Conservation (phyloP, 2,113 vertebrate genomes). For the Pluvialis apricaria region DNA sequence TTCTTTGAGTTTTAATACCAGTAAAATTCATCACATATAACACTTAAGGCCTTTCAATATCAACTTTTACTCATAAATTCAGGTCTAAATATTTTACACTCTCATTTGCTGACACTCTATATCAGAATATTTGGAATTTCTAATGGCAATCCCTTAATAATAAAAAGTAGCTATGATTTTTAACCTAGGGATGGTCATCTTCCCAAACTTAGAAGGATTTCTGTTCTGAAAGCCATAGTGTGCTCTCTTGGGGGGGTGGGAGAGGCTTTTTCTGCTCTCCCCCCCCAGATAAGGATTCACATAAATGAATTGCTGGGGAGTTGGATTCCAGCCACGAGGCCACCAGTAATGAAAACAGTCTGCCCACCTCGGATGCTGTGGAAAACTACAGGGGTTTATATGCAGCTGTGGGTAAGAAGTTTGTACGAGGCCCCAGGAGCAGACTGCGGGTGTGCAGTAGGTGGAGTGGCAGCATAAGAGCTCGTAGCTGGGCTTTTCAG, state of each 20-base stretch:
- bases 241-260: fast-evolving
- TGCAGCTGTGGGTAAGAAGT: background rate
- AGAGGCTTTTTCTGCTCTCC: no score
- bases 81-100: background rate
- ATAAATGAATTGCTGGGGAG: background rate
- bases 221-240: background rate
- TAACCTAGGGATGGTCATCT: background rate
- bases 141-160: background rate
- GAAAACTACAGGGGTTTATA: background rate
- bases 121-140: background rate
- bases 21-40: background rate
- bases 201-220: background rate
- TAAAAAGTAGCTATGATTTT: background rate
- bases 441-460: background rate
- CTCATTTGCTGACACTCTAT: background rate
- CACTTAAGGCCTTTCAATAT: background rate
- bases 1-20: background rate
- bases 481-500: background rate
- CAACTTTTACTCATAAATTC: background rate
- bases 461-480: background rate
- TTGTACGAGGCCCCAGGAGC: background rate
- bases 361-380: background rate
- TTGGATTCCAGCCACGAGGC: background rate
- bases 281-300: background rate
- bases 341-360: background rate